A percentile compares a stretch with the other conserved stretches of the same genome.
phyloP scores from a whole-genome alignment of 2,113 vertebrate genomes.

The Microcebus ravelobensis region DNA sequence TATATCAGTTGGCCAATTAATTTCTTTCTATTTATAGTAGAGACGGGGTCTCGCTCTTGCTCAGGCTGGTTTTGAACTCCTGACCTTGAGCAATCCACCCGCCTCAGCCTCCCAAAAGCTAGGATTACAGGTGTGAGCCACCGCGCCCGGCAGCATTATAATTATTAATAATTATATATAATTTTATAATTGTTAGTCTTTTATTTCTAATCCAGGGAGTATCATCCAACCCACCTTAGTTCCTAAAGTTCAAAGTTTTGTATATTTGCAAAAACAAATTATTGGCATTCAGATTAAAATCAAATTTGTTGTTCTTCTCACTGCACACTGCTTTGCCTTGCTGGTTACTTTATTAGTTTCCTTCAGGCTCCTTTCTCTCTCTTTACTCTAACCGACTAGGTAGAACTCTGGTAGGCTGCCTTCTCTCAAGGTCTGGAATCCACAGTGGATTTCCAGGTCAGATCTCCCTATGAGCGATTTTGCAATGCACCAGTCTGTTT shows the following conservation, averaged over 20 bases:
- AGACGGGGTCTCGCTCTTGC: no score
- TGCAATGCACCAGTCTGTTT: background rate
- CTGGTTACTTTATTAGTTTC: background rate
- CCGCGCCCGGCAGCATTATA: no score
- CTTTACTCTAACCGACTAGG: background rate
- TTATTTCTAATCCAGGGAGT: background rate
- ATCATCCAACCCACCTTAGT: background rate
- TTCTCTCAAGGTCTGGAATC: background rate
- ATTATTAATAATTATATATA: no score
- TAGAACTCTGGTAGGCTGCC: background rate
- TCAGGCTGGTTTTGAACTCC: no score
- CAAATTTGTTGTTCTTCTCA: background rate
- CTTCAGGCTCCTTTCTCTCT: background rate
- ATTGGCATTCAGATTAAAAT: background rate
- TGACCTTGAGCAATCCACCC: no score
- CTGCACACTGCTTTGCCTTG: background rate
- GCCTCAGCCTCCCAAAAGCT: no score
- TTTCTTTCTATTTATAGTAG: no score
- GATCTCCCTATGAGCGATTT: background rate
- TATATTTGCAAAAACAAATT: background rate
- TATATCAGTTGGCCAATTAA: no score
- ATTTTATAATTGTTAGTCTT: background rate
- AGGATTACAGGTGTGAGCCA: no score
- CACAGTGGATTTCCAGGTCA: background rate
- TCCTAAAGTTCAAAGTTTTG: constrained; percentile 38